Percentiles rank a stretch among this genome's conserved stretches.
phyloP scores from a whole-genome alignment of 2,888 invertebrate species.

The Chironomus riparius region DNA sequence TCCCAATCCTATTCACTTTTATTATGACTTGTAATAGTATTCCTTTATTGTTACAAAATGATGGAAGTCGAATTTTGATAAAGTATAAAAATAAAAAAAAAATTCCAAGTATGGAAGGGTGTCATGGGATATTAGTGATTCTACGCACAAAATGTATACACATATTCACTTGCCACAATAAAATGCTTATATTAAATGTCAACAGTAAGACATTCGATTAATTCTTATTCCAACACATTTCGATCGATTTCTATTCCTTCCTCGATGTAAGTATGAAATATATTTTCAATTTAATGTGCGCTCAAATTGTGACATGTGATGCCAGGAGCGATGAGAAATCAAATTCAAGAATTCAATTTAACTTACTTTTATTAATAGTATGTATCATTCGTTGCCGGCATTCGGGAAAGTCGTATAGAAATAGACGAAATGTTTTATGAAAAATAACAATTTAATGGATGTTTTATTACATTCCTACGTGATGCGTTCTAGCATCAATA shows the following conservation, averaged over 20 bases:
- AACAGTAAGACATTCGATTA: not conserved
- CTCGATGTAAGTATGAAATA: not conserved
- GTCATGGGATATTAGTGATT: no score
- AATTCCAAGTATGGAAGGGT: no score
- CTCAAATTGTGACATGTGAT: constrained; percentile 1
- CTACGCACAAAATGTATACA: no score
- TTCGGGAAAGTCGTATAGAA: no score
- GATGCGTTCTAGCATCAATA: constrained; percentile 11
- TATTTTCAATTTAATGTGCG: not conserved
- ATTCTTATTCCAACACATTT: not conserved
- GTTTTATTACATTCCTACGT: constrained; percentile 26
- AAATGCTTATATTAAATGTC: not conserved
- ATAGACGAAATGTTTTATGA: not conserved
- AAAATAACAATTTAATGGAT: constrained; percentile 27
- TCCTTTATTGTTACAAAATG: not conserved
- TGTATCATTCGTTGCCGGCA: not conserved
- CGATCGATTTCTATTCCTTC: not conserved
- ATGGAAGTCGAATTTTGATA: not conserved
- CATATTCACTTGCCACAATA: no score
- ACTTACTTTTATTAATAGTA: not conserved
- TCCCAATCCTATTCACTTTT: not conserved
- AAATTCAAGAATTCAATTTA: constrained; percentile 4
- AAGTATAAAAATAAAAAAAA: not conserved
- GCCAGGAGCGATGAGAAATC: not conserved
- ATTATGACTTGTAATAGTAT: not conserved